Evolutionary conservation across 2,888 invertebrate genomes (phyloP), one percentile per base, ranked within the genome.

Genomic region (Pristionchus fissidentatus): DNA sequence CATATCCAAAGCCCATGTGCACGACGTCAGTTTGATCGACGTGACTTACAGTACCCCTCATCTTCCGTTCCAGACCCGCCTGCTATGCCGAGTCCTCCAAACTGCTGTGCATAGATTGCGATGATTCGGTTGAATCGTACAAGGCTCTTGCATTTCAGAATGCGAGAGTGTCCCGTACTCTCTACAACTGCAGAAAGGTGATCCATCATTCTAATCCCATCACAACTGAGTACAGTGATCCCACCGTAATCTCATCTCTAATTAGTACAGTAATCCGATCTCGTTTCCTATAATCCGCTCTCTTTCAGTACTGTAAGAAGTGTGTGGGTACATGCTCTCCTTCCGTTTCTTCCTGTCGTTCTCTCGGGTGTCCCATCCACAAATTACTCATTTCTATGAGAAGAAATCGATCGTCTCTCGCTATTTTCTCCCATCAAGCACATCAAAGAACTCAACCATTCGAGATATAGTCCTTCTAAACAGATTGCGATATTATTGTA

Each of bases 1-100:
- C 85, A 55, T 32, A 87, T 80, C 79, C 79, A 5, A 60, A 43
- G 35, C 43, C 79, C 41, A 80, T 55, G 57, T 80, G 79, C n/a
- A 49, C 26, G 0, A 60, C 60, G 79, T 80, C 19, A 80, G 60
- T 80, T 4, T 52, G 22, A 19, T 19, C 32, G 52, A 10, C 35
- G 29, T 13, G 0, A 22, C 26, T 13, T 29, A 13, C n/a, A n/a
- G 41, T 49, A 7, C 35, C 2, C 26, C 1, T 19, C 22, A 15
- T 49, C 35, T 10, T 49, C 49, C 26, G 1, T 52, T 78, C 41
- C 35, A 78, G 78, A 15, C 78, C 78, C n/a, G 35, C 19, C 49
- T 78, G 78, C 38, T 78, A 52, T 35, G 29, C 52, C n/a, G 78
- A 52, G 7, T 52, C 29, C 43, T 7, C 78, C 4, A 32, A 49